Base-by-base conservation (phyloP, 2,797 vertebrate genomes). In the Pipistrellus pygmaeus region DNA sequence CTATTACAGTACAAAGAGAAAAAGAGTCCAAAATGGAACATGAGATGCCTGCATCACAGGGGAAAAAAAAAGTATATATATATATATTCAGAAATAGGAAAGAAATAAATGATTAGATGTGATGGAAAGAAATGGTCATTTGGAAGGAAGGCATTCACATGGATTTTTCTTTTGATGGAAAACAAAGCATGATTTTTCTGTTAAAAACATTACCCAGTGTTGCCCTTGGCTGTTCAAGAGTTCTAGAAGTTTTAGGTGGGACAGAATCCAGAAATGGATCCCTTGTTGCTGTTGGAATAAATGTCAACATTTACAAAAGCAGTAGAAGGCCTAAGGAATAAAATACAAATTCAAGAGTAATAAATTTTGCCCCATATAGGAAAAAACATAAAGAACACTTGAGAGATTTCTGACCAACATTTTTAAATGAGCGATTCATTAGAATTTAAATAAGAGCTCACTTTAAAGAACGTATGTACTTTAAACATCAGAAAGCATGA, bases 141-240 rank as follows among this genome's bases (percentile, higher is more conserved):
- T 96, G 55, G 81, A 97, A 97, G 91, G 96, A 97, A 97, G 85
- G 78, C 93, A 97, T 98, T 97, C 95, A 90, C 71, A 95, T 96
- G 97, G 91, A 94, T 95, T 93, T 93, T 95, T 95, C 97, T 93
- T 95, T 88, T 55, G 82, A 92, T 96, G 88, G 73, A 97, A 97
- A 97, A 97, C 66, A 97, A 98, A 90, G 94, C 86, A 87, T 30
- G 27, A 80, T 64, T 97, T 98, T 97, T 97, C 95, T 95, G 89
- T 69, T 68, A 96, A 98, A 98, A 98, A 98, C 97, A 98, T 98
- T 99, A 99, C 98, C 98, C 97, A 98, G 97, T 96, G 98, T 98
- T 98, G 98, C 98, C 96, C 96, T 98, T 98, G 98, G 98, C 98
- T 97, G 96, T 80, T 98, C 98, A 98, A 98, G 98, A 97, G 98